phyloP scores from a whole-genome alignment of 92 coral and sea anemone genomes.

The Metridium senile region DNA sequence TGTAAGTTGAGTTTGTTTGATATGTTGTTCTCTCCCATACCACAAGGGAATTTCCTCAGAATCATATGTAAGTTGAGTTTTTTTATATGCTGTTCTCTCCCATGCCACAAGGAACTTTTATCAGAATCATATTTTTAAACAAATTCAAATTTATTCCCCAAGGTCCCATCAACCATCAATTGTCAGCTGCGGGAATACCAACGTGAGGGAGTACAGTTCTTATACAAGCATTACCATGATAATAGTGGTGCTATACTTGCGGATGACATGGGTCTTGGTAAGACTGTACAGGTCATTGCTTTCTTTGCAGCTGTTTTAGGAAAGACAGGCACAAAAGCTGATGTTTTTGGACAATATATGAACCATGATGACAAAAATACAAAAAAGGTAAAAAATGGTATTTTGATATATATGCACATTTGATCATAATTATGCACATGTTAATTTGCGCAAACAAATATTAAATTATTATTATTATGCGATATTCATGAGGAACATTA shows the following conservation, averaged over 20 bases:
- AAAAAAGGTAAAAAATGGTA: too few species aligned
- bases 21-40: too few species aligned
- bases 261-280: conserved; percentile 98
- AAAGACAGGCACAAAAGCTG: conserved; percentile 92
- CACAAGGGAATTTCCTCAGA: too few species aligned
- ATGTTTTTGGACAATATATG: conserved; percentile 78
- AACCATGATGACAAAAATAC: too few species aligned
- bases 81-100: not conserved
- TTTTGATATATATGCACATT: too few species aligned
- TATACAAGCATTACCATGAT: conserved; percentile 68
- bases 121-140: not conserved
- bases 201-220: conserved; percentile 82
- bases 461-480: too few species aligned
- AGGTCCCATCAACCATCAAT: conserved; percentile 93
- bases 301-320: conserved; percentile 88
- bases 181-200: conserved; percentile 92
- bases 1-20: too few species aligned
- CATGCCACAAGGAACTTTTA: too few species aligned
- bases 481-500: too few species aligned
- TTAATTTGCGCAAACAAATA: too few species aligned
- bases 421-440: too few species aligned
- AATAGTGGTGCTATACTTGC: conserved; percentile 88
- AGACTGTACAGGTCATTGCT: conserved; percentile 95
- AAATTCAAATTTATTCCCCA: not conserved
- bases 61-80: too few species aligned